Conservation (phyloP, 2,888 invertebrate species). For the Volucella inflata region DNA sequence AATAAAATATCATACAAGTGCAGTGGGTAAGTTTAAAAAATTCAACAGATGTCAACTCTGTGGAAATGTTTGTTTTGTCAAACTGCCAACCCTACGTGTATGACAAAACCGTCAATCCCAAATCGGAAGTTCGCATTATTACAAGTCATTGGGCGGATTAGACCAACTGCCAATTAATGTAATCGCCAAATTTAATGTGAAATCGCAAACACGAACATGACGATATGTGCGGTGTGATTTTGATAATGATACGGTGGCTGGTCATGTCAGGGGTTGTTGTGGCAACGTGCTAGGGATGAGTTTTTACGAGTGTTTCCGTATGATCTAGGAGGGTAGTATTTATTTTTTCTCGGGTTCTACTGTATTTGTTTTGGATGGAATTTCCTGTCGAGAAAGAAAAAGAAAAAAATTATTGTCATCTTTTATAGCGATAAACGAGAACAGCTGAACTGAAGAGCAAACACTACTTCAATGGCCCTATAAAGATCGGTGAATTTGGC, state of each 20-base stretch:
- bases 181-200: constrained; percentile 62
- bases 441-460: not conserved
- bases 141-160: constrained; percentile 60
- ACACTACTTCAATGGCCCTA: not conserved
- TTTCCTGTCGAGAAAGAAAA: not conserved
- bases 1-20: constrained; percentile 39
- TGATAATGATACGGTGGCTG: constrained; percentile 42
- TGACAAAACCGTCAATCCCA: constrained; percentile 52
- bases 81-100: not conserved
- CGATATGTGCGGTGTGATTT: constrained; percentile 45
- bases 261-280: not conserved
- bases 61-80: constrained; percentile 50
- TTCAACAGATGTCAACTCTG: constrained; percentile 68
- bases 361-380: constrained; percentile 28
- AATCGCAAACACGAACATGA: constrained; percentile 36
- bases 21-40: constrained; percentile 42
- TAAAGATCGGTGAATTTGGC: too few relatives aligned
- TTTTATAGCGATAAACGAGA: constrained; percentile 4
- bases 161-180: constrained; percentile 70
- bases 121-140: constrained; percentile 69
- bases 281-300: constrained; percentile 36
- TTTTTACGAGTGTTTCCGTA: constrained; percentile 8
- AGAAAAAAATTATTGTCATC: not conserved
- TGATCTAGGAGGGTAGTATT: constrained; percentile 36
- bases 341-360: not conserved